These are phyloP conservation scores for Pyxicephalus adspersus DNA, from an alignment of 2,113 vertebrate species.

Conservation along the genomic window DNA sequence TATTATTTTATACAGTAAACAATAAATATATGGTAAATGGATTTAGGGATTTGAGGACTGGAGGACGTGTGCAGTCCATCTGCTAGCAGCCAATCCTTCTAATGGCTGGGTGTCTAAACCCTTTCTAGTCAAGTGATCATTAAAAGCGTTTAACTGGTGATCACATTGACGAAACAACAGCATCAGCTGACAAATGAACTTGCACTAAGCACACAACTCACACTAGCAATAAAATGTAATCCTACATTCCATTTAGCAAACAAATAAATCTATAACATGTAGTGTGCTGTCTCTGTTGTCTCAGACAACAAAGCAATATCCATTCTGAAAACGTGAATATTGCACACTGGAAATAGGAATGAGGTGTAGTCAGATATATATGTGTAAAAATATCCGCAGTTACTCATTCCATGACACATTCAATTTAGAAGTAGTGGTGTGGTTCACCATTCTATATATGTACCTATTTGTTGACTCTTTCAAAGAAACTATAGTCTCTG, in stretches of 20 bases:
- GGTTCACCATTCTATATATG: not conserved
- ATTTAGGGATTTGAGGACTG: too few species aligned
- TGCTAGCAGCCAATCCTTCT: too few species aligned
- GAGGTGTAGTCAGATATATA: not conserved
- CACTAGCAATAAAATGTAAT: not conserved
- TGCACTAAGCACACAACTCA: not conserved
- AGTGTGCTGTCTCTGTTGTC: not conserved
- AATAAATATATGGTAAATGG: too few species aligned
- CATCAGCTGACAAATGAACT: too few species aligned
- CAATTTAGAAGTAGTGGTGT: not conserved
- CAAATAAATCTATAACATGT: not conserved
- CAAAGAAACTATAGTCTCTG: not conserved
- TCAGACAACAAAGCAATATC: slow-evolving; percentile 5
- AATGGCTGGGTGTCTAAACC: too few species aligned
- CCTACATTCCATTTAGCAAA: not conserved
- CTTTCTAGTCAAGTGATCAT: too few species aligned
- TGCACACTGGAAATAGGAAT: slow-evolving; percentile 2
- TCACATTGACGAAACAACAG: too few species aligned
- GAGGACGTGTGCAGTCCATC: too few species aligned
- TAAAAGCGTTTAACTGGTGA: too few species aligned
- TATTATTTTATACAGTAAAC: too few species aligned
- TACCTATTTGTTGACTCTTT: not conserved
- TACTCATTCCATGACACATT: not conserved
- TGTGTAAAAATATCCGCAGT: slow-evolving; percentile 13
- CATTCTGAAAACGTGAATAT: not conserved